These are phyloP conservation scores for Aotus griseimembra DNA, from an alignment of 2,797 vertebrate genomes.

Conservation along the genomic window DNA sequence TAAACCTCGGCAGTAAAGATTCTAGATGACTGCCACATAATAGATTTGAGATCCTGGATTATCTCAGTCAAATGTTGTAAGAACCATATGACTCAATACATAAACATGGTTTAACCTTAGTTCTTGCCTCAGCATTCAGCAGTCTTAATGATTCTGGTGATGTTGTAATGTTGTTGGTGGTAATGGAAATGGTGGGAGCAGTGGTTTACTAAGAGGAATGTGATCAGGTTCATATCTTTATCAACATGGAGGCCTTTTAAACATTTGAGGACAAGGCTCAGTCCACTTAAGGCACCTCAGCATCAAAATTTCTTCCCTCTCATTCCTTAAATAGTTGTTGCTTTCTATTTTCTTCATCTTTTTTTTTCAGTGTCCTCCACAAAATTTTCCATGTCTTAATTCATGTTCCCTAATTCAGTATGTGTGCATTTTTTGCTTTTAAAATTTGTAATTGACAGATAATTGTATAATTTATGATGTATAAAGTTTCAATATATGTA, in stretches of 20 bases:
- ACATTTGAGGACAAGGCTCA: neutral
- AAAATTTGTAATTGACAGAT: neutral
- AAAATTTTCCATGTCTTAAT: neutral
- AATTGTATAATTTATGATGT: neutral
- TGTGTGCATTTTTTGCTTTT: neutral
- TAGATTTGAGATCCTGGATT: neutral
- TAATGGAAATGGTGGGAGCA: neutral
- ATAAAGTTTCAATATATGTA: neutral
- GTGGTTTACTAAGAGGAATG: neutral
- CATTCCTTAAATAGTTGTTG: neutral
- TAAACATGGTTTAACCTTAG: neutral
- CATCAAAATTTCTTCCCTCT: neutral
- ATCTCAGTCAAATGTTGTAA: neutral
- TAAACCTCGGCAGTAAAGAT: neutral
- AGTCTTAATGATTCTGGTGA: neutral
- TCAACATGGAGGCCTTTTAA: neutral
- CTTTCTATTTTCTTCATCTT: neutral
- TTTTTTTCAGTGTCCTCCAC: neutral
- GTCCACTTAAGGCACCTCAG: neutral
- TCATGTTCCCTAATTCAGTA: neutral
- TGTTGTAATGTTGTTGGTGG: neutral
- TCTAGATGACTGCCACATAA: neutral
- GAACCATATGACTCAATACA: neutral
- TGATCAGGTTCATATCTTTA: neutral
- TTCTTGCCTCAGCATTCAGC: neutral